Base-by-base conservation (phyloP, 2,888 invertebrate species). In the Ethmia dodecea region DNA sequence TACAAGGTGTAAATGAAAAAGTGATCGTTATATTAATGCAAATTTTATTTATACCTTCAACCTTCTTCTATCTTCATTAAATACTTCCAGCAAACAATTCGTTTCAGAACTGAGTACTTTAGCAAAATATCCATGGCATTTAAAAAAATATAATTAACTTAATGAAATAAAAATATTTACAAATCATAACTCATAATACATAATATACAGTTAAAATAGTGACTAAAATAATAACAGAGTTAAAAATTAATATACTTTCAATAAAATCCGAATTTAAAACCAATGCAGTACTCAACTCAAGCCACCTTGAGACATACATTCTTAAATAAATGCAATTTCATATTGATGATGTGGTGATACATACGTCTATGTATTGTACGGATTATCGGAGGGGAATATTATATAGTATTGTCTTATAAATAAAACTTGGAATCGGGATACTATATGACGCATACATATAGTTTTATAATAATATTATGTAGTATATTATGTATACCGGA, bases 171-270 rank as follows among this genome's bases (percentile, higher is more conserved):
- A 64, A 73, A 74, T 84, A 86, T 84, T 84, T 86, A 84, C 84
- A 86, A 81, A 81, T 80, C 64, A 78, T 67, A 72, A 64, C 70
- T 64, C 69, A 67, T 47, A 56, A 79, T 77, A 83, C 63, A 84
- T 71, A 83, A 76, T 76, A 83, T 78, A 83, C 79, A 84, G 72
- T 77, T 81, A 86, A 68, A 79, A 68, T 83, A 84, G 70, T 86
- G 86, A 86, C 86, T 84, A 79, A 74, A 64, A 62, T 68, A 74
- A 54, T 60, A 68, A 73, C 61, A 66, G 52, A 64, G 67, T 70
- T 63, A 60, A 64, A 58, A 54, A 55, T 54, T 62, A 62, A 70
- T 73, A 74, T 61, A 63, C 55, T 64, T 70, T 73, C 60, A 55
- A 52, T 64, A 60, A 56, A 60, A 57, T 47, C 49, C 58, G 52